Evolutionary conservation across 2,888 invertebrate genomes (phyloP).

Genomic region (Papilio demoleus): DNA sequence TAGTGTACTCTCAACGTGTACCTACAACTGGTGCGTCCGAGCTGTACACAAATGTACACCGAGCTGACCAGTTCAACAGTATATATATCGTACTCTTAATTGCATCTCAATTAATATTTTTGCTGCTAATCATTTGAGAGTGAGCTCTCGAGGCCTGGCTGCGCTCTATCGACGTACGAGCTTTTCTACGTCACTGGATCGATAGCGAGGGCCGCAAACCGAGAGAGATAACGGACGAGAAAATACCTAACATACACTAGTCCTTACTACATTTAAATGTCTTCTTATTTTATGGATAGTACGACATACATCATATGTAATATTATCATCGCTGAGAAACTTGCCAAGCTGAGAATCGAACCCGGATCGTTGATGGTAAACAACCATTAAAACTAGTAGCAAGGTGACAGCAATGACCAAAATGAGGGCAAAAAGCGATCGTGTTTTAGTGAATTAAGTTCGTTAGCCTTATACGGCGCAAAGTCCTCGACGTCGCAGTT

Average conservation of each 20-base stretch:
- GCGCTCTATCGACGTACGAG: background rate
- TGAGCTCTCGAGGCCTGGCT: background rate
- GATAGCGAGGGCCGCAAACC: background rate
- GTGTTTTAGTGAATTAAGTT: slow-evolving; percentile 19
- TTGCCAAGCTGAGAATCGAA: background rate
- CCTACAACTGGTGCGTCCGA: background rate
- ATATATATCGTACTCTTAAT: slow-evolving; percentile 19
- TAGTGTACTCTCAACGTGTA: background rate
- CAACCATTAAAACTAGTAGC: background rate
- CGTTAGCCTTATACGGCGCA: slow-evolving; percentile 25
- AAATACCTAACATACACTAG: background rate
- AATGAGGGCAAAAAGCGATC: slow-evolving; percentile 12
- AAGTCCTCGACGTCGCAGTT: slow-evolving; percentile 35
- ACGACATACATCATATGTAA: too few species aligned
- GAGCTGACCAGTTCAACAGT: background rate
- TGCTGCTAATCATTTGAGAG: background rate
- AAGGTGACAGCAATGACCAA: slow-evolving; percentile 6
- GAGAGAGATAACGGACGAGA: background rate
- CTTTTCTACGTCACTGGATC: slow-evolving; percentile 4
- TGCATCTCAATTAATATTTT: slow-evolving; percentile 8
- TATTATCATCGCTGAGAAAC: background rate
- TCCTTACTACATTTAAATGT: too few species aligned
- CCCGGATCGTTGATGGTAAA: background rate
- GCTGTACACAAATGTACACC: background rate
- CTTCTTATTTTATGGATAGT: too few species aligned